Evolutionary conservation across 2,113 vertebrate species (phyloP), one percentile per base, ranked within the genome.

Genomic region (Pithys albifrons): DNA sequence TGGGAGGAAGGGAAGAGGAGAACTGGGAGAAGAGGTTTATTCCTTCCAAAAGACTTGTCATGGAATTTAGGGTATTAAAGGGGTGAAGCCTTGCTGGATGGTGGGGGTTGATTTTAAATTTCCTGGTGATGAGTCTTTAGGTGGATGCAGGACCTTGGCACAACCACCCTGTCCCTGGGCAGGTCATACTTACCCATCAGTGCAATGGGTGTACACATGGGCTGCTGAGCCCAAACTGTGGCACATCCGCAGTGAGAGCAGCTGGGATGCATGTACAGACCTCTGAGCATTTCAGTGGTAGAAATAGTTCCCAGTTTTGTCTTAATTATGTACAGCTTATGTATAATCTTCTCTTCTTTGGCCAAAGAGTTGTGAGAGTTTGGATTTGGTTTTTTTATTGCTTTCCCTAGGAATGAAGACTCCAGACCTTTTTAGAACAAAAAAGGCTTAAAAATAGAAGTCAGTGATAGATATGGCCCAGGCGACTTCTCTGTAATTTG

Each of bases 181-280:
- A 54, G 52, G 65, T 10, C 2, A 0, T 16, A 3, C 1, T 65
- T 11, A 5, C 6, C 20, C 41, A 3, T 37, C 0, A 4, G 27
- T 14, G 41, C 33, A 14, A 1, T 0, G 2, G 17, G 39, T 70
- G 58, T 33, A 5, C 9, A 11, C 0, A 0, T 18, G 89, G 49
- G 57, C 20, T 74, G 70, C 54, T 48, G 70, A 57, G 18, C 31
- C 79, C 57, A n/a, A 3, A 25, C 22, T 15, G 0, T 3, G 43
- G 79, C 39, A 12, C 33, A 16, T 65, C 52, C 54, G 71, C 12
- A 43, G 39, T 13, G 35, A 54, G 48, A 79, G 58, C 67, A 72
- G 75, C 62, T 92, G 84, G 69, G 72, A 46, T n/a, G 19, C 7
- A 4, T 1, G 4, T 39, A 46, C 65, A 74, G 65, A 83, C 33